A percentile compares a stretch with the other conserved stretches of the same genome.
Conservation (phyloP, 2,888 invertebrate species). For the Notodonta dromedarius region DNA sequence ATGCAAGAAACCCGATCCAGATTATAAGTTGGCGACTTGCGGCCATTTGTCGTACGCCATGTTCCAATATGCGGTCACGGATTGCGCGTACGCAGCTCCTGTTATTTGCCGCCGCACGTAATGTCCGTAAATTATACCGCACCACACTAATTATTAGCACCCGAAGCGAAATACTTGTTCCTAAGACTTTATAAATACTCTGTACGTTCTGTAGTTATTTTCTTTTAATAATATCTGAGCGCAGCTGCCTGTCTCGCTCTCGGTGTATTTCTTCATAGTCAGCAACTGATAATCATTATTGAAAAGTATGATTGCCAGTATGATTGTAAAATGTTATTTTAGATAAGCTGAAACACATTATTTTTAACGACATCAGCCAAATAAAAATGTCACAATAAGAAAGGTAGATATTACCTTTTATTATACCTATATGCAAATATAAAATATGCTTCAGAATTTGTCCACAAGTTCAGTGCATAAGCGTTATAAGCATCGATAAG, state of each 20-base stretch:
- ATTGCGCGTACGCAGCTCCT: constrained; percentile 71
- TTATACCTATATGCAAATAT: too few relatives aligned
- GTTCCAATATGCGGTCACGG: constrained; percentile 54
- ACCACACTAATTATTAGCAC: constrained; percentile 61
- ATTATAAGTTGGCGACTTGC: constrained; percentile 65
- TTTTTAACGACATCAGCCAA: too few relatives aligned
- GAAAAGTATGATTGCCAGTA: too few relatives aligned
- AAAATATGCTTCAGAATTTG: too few relatives aligned
- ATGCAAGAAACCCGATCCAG: constrained; percentile 70
- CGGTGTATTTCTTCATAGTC: too few relatives aligned
- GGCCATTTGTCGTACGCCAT: constrained; percentile 73
- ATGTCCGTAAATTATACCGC: constrained; percentile 76
- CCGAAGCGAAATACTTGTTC: constrained; percentile 44
- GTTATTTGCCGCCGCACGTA: constrained; percentile 75
- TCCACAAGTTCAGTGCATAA: too few relatives aligned
- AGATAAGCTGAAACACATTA: too few relatives aligned
- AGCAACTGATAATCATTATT: too few relatives aligned
- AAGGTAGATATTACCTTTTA: too few relatives aligned
- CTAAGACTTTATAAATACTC: constrained; percentile 43
- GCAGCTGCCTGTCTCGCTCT: constrained; percentile 35
- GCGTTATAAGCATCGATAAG: not conserved
- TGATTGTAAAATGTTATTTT: too few relatives aligned
- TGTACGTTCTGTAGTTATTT: constrained; percentile 41
- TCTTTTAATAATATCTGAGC: constrained; percentile 29
- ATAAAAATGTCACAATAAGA: too few relatives aligned